Percentiles rank a stretch among this genome's conserved stretches.
These are phyloP conservation scores for Strix uralensis DNA, from an alignment of 2,113 vertebrate genomes.

Conservation along the genomic window DNA sequence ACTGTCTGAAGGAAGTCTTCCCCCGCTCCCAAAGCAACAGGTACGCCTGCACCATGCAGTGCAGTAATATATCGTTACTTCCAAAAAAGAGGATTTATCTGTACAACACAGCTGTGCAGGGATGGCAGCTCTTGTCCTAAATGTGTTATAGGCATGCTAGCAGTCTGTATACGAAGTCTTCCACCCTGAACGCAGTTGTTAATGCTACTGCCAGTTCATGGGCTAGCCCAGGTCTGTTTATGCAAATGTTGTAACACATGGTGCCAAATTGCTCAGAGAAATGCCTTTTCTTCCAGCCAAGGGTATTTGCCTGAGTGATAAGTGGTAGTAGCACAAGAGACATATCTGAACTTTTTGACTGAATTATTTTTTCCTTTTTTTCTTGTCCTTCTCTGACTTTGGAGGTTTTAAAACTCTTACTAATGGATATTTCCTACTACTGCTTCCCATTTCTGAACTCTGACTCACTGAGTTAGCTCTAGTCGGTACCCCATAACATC, in stretches of 20 bases:
- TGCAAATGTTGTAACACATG: neutral
- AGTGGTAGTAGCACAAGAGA: rapidly evolving
- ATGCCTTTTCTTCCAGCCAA: neutral
- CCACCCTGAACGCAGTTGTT: neutral
- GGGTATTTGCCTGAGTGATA: neutral
- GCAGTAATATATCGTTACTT: neutral
- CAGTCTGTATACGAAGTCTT: neutral
- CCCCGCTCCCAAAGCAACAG: neutral
- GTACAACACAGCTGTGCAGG: rapidly evolving
- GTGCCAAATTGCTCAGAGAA: neutral
- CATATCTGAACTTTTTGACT: neutral
- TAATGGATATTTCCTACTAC: neutral
- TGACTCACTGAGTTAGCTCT: neutral
- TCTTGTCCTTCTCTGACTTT: neutral
- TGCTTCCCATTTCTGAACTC: neutral
- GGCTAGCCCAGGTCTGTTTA: neutral
- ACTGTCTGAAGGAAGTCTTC: neutral
- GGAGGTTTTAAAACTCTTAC: neutral
- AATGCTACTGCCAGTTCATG: neutral
- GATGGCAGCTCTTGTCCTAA: neutral
- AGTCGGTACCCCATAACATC: neutral
- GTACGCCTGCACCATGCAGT: neutral
- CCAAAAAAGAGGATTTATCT: neutral
- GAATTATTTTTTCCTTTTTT: neutral
- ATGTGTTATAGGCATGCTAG: rapidly evolving